Conservation (phyloP, 2,888 invertebrate species). For the Meteorus cinctellus region DNA sequence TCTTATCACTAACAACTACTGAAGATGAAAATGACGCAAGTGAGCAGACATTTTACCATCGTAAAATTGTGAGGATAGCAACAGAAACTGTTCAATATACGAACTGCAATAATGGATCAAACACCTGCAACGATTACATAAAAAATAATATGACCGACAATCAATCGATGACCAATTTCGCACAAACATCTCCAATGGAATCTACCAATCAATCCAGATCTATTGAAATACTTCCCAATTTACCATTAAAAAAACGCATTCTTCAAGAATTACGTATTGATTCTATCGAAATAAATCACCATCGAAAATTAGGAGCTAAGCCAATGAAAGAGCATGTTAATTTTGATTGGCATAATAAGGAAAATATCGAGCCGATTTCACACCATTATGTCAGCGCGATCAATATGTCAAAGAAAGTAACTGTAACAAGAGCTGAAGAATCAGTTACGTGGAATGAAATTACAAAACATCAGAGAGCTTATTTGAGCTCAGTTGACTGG, state of each 20-base stretch:
- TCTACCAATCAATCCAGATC: neutral
- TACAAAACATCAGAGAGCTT: slow-evolving; percentile 35
- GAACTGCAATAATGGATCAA: neutral
- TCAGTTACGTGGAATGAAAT: slow-evolving; percentile 31
- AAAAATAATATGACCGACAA: neutral
- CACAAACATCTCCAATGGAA: neutral
- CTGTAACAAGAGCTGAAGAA: slow-evolving; percentile 12
- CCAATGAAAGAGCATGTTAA: neutral
- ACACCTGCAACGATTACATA: neutral
- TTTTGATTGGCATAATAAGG: slow-evolving; percentile 10
- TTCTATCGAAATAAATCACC: neutral
- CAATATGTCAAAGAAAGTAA: slow-evolving; percentile 4
- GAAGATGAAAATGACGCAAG: neutral
- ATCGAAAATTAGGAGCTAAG: neutral
- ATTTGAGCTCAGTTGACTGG: slow-evolving; percentile 36
- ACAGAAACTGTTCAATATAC: neutral
- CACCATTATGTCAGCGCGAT: neutral
- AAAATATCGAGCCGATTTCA: slow-evolving; percentile 13
- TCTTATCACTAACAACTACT: neutral
- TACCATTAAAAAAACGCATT: slow-evolving; percentile 49
- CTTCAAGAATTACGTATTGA: slow-evolving; percentile 23
- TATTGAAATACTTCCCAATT: neutral
- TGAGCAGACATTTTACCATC: neutral
- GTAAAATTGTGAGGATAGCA: neutral
- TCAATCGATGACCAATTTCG: neutral